These are phyloP conservation scores for Dryobotodes eremita DNA, from an alignment of 2,888 invertebrate genomes.

Conservation along the genomic window DNA sequence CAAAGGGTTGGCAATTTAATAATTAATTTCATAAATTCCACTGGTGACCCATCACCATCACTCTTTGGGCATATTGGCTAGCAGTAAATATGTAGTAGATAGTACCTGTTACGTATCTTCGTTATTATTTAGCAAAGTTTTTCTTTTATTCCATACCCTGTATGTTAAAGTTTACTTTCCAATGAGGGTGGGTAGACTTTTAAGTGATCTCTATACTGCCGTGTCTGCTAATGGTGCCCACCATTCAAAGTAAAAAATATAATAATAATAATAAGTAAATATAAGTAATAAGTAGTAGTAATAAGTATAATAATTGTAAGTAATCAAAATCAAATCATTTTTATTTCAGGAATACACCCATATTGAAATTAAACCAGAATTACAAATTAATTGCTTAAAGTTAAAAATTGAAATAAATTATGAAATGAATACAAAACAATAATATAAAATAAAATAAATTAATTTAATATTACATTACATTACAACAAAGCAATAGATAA, in stretches of 20 bases:
- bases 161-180: not conserved
- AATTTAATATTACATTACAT: too few species aligned
- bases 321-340: too few species aligned
- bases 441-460: too few species aligned
- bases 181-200: constrained; percentile 15
- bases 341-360: too few species aligned
- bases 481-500: too few species aligned
- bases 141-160: not conserved
- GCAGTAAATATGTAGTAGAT: not conserved
- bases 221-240: not conserved
- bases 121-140: not conserved
- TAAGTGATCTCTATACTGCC: constrained; percentile 30
- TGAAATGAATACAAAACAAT: too few species aligned
- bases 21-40: constrained; percentile 36
- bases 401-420: too few species aligned
- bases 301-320: too few species aligned
- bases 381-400: too few species aligned
- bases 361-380: too few species aligned
- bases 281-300: too few species aligned
- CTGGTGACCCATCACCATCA: constrained; percentile 9
- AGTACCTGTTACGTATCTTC: not conserved
- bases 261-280: too few species aligned
- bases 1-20: constrained; percentile 41
- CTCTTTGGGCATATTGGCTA: not conserved
- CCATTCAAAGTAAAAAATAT: constrained; percentile 34